Percentiles rank a stretch among this genome's conserved stretches.
phyloP scores from a whole-genome alignment of 2,888 invertebrate genomes.

The Acleris holmiana region DNA sequence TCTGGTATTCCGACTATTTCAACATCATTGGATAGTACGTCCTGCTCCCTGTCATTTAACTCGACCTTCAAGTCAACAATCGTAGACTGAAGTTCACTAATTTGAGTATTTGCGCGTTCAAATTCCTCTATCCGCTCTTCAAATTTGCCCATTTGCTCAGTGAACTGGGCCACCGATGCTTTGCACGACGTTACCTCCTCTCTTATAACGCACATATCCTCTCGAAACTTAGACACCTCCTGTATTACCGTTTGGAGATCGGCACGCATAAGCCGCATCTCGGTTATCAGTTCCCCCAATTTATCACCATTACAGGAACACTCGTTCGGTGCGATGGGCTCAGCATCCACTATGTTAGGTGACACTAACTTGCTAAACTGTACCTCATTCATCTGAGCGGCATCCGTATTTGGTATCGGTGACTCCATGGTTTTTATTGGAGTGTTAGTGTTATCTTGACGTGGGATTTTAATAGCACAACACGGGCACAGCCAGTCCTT shows the following conservation, averaged over 20 bases:
- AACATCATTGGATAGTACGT: background rate
- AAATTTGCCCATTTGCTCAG: background rate
- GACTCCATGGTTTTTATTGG: background rate
- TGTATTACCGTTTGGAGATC: background rate
- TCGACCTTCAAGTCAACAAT: background rate
- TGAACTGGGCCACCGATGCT: background rate
- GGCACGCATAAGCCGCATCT: background rate
- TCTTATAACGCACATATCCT: background rate
- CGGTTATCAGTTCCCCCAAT: background rate
- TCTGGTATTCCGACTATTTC: slow-evolving; percentile 10
- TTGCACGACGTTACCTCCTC: background rate
- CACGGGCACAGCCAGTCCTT: background rate
- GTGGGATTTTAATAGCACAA: background rate
- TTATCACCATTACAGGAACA: background rate
- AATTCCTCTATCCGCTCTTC: background rate
- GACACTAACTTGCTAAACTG: background rate
- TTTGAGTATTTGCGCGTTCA: background rate
- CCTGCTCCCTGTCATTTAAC: slow-evolving; percentile 8
- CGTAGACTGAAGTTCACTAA: background rate
- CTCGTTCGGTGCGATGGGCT: background rate
- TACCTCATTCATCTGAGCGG: background rate
- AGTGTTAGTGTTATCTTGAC: background rate
- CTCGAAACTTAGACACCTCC: background rate
- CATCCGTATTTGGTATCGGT: background rate
- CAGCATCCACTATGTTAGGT: background rate